Conservation (phyloP, 2,888 invertebrate species). For the Hoplodrina blanda region DNA sequence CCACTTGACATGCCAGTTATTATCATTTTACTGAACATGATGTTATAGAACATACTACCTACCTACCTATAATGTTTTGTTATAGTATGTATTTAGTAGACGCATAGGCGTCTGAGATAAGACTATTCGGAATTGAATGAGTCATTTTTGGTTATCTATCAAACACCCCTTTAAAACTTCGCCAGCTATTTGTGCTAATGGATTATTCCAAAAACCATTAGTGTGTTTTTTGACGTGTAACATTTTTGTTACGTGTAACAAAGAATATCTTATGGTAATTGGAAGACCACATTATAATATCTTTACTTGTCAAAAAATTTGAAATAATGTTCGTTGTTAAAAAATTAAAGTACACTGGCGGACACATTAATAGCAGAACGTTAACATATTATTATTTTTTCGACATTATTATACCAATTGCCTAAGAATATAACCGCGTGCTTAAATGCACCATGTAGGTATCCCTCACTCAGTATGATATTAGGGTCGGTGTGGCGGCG, state of each 20-base stretch:
- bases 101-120: constrained; percentile 1
- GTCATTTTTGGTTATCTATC: not conserved
- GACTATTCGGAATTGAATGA: constrained; percentile 3
- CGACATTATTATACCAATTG: no score
- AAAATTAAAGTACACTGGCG: no score
- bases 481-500: not conserved
- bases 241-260: no score
- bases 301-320: no score
- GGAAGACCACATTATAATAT: no score
- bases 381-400: no score
- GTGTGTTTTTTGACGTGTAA: no score
- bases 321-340: no score
- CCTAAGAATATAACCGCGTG: constrained; percentile 12
- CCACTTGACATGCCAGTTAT: constrained; percentile 22
- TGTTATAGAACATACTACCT: not conserved
- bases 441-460: constrained; percentile 33
- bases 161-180: not conserved
- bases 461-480: constrained; percentile 16
- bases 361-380: no score
- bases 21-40: not conserved
- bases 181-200: not conserved
- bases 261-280: no score
- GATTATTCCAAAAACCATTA: no score
- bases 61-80: no score
- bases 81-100: not conserved